A percentile compares a stretch with the other conserved stretches of the same genome.
Evolutionary conservation across 2,797 vertebrate genomes (phyloP).

Genomic region (Lophius americanus): DNA sequence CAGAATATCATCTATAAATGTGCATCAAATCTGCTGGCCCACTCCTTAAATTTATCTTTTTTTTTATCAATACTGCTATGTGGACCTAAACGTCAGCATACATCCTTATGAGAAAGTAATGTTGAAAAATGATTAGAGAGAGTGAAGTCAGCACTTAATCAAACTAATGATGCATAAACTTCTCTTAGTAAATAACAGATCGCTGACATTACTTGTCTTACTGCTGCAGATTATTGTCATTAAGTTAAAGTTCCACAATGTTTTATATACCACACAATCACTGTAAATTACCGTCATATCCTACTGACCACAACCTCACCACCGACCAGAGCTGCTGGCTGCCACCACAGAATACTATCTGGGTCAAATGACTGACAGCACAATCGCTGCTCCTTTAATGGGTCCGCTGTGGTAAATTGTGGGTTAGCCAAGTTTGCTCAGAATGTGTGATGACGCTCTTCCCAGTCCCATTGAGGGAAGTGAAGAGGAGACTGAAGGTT

Average conservation of each 20-base stretch:
- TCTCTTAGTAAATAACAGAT: background rate
- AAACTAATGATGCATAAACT: background rate
- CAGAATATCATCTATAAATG: no score
- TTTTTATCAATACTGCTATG: no score
- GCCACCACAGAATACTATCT: constrained; percentile 48
- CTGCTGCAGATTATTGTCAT: background rate
- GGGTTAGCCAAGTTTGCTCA: constrained; percentile 74
- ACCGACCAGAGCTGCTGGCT: constrained; percentile 15
- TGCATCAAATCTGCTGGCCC: no score
- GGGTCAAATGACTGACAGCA: constrained; percentile 53
- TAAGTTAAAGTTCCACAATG: background rate
- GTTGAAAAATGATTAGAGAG: background rate
- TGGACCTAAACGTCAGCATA: background rate
- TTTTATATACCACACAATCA: background rate
- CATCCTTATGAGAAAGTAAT: background rate
- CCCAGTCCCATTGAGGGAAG: constrained; percentile 66
- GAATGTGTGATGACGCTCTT: constrained; percentile 48
- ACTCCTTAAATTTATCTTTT: no score
- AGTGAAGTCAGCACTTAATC: no score
- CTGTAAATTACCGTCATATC: background rate
- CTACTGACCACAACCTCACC: constrained; percentile 16
- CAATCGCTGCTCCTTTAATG: constrained; percentile 35
- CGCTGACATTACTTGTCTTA: background rate
- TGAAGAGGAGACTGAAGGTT: constrained; percentile 70
- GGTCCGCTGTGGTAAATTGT: constrained; percentile 47